These are phyloP conservation scores for Petroica traversi DNA, from an alignment of 2,113 vertebrate species.

Conservation along the genomic window DNA sequence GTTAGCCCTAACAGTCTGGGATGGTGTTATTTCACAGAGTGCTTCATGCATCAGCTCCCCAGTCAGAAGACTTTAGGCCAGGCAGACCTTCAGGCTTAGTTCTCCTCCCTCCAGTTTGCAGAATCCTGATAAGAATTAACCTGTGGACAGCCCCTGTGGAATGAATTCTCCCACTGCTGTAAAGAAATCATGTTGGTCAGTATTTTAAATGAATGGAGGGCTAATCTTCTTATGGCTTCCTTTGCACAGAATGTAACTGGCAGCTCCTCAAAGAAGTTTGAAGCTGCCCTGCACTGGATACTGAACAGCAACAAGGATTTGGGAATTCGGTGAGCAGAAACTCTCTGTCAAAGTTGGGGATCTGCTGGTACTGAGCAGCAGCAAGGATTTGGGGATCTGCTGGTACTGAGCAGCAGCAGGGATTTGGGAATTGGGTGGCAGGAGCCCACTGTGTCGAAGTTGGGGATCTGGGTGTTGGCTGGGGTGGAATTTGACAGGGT, in stretches of 20 bases:
- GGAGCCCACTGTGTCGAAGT: neutral
- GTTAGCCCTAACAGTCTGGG: neutral
- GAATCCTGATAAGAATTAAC: neutral
- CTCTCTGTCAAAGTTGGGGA: neutral
- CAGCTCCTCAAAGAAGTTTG: slow-evolving; percentile 64
- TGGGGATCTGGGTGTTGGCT: neutral
- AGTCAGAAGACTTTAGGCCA: neutral
- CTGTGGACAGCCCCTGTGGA: neutral
- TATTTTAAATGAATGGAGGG: neutral
- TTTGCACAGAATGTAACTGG: slow-evolving; percentile 73
- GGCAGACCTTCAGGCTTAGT: neutral
- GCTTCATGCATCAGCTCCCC: neutral
- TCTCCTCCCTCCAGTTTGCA: neutral
- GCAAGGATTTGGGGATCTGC: slow-evolving; percentile 61
- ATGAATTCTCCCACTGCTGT: neutral
- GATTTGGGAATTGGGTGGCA: slow-evolving; percentile 77
- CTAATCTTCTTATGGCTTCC: slow-evolving; percentile 26
- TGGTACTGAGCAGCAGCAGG: slow-evolving; percentile 70
- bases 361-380: slow-evolving; percentile 68
- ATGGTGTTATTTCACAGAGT: neutral
- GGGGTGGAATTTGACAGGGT: neutral
- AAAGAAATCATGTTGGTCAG: neutral
- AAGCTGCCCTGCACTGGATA: slow-evolving; percentile 75
- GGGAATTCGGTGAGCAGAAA: slow-evolving; percentile 75
- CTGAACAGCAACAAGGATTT: slow-evolving; percentile 72